Evolutionary conservation across 30 jellyfish, hydroid and myxozoan genomes (phyloP).

Genomic region (Aurelia sp.): DNA sequence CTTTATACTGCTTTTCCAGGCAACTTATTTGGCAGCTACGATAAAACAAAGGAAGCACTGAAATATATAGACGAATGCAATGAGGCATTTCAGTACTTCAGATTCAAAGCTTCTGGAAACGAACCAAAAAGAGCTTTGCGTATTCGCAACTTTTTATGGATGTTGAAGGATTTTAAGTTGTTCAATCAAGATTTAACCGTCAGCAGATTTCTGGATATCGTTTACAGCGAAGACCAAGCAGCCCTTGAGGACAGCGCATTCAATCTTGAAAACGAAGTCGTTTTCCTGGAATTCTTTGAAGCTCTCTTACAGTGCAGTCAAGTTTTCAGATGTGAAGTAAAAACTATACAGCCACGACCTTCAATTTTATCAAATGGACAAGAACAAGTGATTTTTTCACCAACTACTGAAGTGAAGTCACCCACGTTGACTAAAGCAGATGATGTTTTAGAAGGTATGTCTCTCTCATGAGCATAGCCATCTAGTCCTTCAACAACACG

Average conservation of each 20-base stretch:
- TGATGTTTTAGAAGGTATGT: conserved; percentile 2
- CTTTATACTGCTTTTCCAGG: conserved; percentile 27
- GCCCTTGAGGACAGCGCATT: conserved; percentile 54
- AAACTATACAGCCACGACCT: neutral
- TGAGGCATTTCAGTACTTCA: conserved; percentile 49
- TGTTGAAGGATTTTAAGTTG: conserved; percentile 69
- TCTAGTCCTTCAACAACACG: too few relatives aligned
- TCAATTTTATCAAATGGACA: neutral
- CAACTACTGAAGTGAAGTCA: conserved; percentile 16
- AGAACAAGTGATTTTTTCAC: neutral
- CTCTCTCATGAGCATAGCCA: too few relatives aligned
- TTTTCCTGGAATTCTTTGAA: conserved; percentile 82
- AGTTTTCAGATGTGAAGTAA: conserved; percentile 1
- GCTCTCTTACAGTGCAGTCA: conserved; percentile 66
- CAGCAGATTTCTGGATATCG: conserved; percentile 50
- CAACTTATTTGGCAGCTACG: conserved; percentile 26
- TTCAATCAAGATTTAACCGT: conserved; percentile 54
- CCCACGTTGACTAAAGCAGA: conserved; percentile 34
- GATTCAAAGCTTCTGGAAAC: neutral
- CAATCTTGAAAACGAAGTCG: conserved; percentile 70
- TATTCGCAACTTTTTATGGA: conserved; percentile 64
- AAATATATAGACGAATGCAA: conserved; percentile 50
- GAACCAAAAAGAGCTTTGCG: conserved; percentile 12
- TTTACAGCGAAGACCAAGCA: conserved; percentile 50
- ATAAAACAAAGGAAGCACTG: conserved; percentile 54